These are phyloP conservation scores for Chymomyza fuscimana DNA, from an alignment of 2,888 invertebrate species.

Conservation along the genomic window DNA sequence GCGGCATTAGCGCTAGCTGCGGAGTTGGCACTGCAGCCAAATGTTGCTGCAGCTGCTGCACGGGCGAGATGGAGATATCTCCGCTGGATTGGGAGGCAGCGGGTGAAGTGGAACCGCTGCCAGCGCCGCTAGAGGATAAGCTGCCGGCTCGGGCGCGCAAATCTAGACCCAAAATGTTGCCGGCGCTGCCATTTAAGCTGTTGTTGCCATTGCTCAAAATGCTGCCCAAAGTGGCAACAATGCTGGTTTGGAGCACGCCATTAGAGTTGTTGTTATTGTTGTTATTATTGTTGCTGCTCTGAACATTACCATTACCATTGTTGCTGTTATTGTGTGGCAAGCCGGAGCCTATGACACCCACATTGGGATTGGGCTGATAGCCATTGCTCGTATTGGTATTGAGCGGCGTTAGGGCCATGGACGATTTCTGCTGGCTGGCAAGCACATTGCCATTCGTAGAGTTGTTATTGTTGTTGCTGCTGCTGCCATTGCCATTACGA, in stretches of 20 bases:
- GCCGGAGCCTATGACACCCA: conserved; percentile 77
- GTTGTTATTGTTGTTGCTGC: conserved; percentile 20
- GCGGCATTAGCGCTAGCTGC: conserved; percentile 43
- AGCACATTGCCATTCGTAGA: conserved; percentile 57
- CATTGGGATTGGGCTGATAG: conserved; percentile 66
- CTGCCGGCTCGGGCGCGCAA: conserved; percentile 87
- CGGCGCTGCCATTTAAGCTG: conserved; percentile 26
- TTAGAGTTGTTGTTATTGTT: conserved; percentile 8
- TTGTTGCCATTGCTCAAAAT: conserved; percentile 46
- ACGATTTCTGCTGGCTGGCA: conserved; percentile 80
- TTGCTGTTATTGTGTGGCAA: conserved; percentile 61
- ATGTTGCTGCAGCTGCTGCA: conserved; percentile 61
- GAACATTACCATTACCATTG: not conserved
- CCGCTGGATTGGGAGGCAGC: conserved; percentile 88
- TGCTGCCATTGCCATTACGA: conserved; percentile 79
- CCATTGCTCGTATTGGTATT: conserved; percentile 61
- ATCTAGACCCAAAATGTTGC: conserved; percentile 76
- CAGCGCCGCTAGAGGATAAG: conserved; percentile 87
- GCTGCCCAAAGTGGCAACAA: conserved; percentile 58
- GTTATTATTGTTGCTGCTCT: conserved; percentile 27
- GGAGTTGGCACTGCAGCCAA: conserved; percentile 35
- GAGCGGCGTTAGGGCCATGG: conserved; percentile 82
- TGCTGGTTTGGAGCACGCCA: conserved; percentile 51
- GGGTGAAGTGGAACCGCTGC: conserved; percentile 89
- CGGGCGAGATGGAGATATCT: conserved; percentile 81